Conservation (phyloP, 1,140 invertebrate genomes). For the Drosophila novamexicana region DNA sequence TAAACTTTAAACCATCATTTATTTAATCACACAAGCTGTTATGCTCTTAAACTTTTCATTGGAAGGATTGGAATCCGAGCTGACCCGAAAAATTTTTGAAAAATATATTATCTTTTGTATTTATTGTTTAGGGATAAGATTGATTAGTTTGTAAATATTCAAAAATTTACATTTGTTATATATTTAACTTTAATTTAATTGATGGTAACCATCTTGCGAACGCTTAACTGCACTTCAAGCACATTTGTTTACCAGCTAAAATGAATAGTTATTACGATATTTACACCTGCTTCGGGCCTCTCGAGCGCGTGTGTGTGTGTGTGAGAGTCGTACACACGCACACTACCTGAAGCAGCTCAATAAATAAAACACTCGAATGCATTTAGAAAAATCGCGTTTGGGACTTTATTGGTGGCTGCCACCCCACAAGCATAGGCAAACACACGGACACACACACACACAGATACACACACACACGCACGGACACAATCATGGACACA, state of each 20-base stretch:
- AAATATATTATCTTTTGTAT: too few species aligned
- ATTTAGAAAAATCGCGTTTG: slow-evolving; percentile 75
- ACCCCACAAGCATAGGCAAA: not conserved
- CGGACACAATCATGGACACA: not conserved
- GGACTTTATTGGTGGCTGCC: slow-evolving; percentile 48
- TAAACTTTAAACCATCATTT: too few species aligned
- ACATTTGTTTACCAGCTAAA: slow-evolving; percentile 40
- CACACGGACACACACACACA: slow-evolving; percentile 1
- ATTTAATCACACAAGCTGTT: too few species aligned
- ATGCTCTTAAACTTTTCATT: too few species aligned
- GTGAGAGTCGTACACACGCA: slow-evolving; percentile 16
- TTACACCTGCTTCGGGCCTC: slow-evolving; percentile 20
- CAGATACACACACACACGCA: not conserved
- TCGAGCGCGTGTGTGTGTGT: not conserved
- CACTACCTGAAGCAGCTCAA: slow-evolving; percentile 40
- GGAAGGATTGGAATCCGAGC: too few species aligned
- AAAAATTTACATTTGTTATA: not conserved
- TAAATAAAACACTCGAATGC: slow-evolving; percentile 77
- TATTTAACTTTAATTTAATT: slow-evolving; percentile 13
- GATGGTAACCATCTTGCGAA: slow-evolving; percentile 21
- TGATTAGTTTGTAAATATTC: not conserved
- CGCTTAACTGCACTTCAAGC: slow-evolving; percentile 34
- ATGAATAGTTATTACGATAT: slow-evolving; percentile 47
- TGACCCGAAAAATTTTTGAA: too few species aligned
- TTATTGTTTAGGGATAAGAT: too few species aligned